phyloP scores from a whole-genome alignment of 2,113 vertebrate genomes.

The Chaenocephalus aceratus region DNA sequence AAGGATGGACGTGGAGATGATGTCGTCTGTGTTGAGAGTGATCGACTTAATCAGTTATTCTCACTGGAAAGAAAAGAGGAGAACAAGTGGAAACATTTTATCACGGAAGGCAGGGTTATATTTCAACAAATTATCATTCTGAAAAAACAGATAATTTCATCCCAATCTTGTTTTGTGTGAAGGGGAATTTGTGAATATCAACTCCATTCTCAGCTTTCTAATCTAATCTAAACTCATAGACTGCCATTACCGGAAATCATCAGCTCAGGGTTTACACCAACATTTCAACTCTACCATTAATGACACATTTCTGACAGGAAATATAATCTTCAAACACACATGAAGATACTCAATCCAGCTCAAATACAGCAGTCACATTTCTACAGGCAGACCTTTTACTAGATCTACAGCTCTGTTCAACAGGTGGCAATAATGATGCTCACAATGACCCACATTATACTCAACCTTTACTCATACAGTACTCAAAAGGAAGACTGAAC shows the following conservation, averaged over 20 bases:
- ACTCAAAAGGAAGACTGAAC: not conserved
- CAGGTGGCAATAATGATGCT: too few relatives aligned
- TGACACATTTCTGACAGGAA: too few relatives aligned
- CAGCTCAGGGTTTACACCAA: too few relatives aligned
- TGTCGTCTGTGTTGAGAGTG: slow-evolving; percentile 21
- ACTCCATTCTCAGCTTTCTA: not conserved
- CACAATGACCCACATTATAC: too few relatives aligned
- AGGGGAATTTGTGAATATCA: slow-evolving; percentile 1
- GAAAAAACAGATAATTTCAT: not conserved
- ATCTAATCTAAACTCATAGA: not conserved
- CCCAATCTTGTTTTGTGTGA: not conserved
- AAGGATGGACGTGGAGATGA: slow-evolving; percentile 24
- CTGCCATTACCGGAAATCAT: too few relatives aligned
- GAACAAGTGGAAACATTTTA: not conserved
- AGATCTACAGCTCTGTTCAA: too few relatives aligned
- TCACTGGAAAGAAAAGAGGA: not conserved
- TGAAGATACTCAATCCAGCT: too few relatives aligned
- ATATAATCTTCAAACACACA: too few relatives aligned
- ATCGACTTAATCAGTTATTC: slow-evolving; percentile 20
- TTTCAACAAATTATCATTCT: not conserved
- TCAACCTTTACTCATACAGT: not conserved
- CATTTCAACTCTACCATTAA: too few relatives aligned
- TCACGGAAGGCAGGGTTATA: not conserved
- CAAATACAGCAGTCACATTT: too few relatives aligned
- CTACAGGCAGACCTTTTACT: too few relatives aligned